phyloP scores from a whole-genome alignment of 2,113 vertebrate species.

The Sprattus sprattus region DNA sequence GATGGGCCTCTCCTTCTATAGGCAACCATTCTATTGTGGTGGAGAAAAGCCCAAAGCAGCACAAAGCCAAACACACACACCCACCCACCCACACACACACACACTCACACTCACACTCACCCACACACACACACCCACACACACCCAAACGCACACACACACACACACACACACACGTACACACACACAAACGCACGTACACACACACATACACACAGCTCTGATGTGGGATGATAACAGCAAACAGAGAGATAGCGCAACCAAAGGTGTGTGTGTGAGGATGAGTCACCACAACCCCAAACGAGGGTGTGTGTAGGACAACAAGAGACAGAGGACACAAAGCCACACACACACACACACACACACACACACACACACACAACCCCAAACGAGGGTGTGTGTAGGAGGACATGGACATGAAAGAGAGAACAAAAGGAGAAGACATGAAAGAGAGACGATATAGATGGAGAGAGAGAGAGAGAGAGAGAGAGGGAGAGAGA shows the following conservation, averaged over 20 bases:
- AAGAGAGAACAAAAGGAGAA: not conserved
- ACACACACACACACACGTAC: conserved; percentile 17
- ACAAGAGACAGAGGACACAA: not conserved
- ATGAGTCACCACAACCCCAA: not conserved
- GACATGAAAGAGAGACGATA: not conserved
- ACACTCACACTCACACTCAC: not conserved
- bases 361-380: no score
- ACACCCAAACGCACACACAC: not conserved
- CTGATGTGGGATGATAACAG: not conserved
- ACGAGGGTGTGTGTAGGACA: not conserved
- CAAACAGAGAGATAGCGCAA: not conserved
- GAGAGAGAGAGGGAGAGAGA: no score
- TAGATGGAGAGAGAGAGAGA: no score
- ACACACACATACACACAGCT: not conserved
- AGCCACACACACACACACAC: no score
- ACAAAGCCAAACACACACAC: conserved; percentile 34
- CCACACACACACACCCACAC: no score
- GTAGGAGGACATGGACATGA: not conserved
- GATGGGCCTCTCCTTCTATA: conserved; percentile 53
- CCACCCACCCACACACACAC: conserved; percentile 19
- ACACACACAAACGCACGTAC: conserved; percentile 33
- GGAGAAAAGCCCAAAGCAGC: conserved; percentile 48
- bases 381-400: no score
- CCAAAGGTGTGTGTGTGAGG: not conserved
- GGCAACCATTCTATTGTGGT: conserved; percentile 56